Evolutionary conservation across 2,797 vertebrate genomes (phyloP).

Genomic region (Diplodus sargus): DNA sequence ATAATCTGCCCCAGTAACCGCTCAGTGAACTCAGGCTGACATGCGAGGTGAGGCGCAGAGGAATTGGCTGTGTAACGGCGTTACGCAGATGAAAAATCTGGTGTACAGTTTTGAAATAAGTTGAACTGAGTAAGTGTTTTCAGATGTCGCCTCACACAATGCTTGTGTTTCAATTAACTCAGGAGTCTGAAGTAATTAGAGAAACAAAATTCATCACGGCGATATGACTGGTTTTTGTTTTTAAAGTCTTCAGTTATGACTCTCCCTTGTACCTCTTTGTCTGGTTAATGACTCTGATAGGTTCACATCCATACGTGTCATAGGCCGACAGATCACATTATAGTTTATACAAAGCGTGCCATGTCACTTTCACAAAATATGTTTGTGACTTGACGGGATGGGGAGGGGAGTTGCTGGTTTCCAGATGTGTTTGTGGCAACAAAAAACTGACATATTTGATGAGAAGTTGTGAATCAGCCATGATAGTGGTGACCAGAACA

Average conservation of each 20-base stretch:
- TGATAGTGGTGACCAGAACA: too few species aligned
- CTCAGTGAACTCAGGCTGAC: slow-evolving; percentile 66
- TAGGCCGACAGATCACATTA: too few species aligned
- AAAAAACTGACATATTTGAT: too few species aligned
- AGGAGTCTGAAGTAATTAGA: neutral
- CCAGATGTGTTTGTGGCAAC: too few species aligned
- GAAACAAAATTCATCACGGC: neutral
- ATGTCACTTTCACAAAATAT: too few species aligned
- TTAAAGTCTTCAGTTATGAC: slow-evolving; percentile 8
- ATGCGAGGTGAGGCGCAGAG: slow-evolving; percentile 56
- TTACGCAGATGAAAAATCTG: slow-evolving; percentile 8
- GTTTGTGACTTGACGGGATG: too few species aligned
- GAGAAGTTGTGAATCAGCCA: too few species aligned
- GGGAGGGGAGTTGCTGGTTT: too few species aligned
- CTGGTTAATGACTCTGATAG: too few species aligned
- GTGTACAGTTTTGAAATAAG: neutral
- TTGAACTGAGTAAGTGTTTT: neutral
- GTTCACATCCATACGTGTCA: too few species aligned
- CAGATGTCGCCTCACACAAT: neutral
- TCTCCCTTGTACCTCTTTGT: too few species aligned
- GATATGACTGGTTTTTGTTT: slow-evolving; percentile 9
- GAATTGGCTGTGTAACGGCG: slow-evolving; percentile 20
- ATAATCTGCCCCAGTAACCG: slow-evolving; percentile 78
- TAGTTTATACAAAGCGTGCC: too few species aligned
- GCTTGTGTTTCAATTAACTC: neutral